A percentile compares a stretch with the other conserved stretches of the same genome.
Conservation (phyloP, 2,113 vertebrate genomes). For the Spea multiplicata region DNA sequence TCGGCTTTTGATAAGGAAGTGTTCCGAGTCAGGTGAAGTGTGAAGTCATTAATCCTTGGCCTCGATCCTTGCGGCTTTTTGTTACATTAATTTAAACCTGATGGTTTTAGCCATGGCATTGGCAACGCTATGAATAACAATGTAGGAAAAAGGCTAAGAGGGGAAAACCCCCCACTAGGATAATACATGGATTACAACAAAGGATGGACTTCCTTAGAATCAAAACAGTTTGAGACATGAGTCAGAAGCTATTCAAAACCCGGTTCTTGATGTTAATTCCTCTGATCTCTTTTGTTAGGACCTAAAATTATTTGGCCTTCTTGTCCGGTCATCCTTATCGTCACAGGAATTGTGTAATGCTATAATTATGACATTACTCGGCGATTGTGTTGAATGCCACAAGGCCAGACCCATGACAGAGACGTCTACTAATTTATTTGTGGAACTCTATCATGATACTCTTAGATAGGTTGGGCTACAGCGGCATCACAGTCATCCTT, state of each 20-base stretch:
- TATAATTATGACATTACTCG: slow-evolving; percentile 12
- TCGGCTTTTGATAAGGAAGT: background rate
- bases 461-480: too few species aligned
- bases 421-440: too few species aligned
- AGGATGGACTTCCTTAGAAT: slow-evolving; percentile 20
- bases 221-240: slow-evolving; percentile 5
- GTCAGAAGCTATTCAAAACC: background rate
- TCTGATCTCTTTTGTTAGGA: background rate
- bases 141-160: slow-evolving; percentile 11
- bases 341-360: background rate
- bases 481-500: too few species aligned
- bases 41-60: slow-evolving; percentile 8
- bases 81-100: background rate
- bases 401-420: background rate
- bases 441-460: too few species aligned
- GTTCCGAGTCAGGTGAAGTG: background rate
- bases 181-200: slow-evolving; percentile 28
- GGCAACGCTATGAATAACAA: background rate
- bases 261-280: background rate
- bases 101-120: background rate
- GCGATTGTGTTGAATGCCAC: slow-evolving; percentile 17
- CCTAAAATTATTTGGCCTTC: too few species aligned
- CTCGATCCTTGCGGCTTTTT: background rate
- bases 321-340: background rate
- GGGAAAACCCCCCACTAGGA: slow-evolving; percentile 10